Percentiles rank a stretch among this genome's conserved stretches.
Conservation (phyloP, 2,113 vertebrate species). For the Myiopsitta monachus region DNA sequence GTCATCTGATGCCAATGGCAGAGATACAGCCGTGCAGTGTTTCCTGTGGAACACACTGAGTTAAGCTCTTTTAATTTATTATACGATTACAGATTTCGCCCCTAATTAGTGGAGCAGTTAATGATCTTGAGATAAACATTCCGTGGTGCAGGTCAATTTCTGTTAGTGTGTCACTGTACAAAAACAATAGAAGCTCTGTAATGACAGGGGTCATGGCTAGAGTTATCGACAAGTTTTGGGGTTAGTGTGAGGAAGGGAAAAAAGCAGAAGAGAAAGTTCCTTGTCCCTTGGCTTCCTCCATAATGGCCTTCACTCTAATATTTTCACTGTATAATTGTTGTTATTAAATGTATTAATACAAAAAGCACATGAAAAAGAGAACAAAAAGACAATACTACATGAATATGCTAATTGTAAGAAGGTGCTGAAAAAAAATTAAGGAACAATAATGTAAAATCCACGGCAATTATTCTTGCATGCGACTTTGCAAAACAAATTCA, state of each 20-base stretch:
- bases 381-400: background rate
- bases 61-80: constrained; percentile 19
- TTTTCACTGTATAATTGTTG: background rate
- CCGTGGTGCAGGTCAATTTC: background rate
- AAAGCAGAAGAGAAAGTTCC: background rate
- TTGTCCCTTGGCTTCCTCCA: background rate
- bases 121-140: constrained; percentile 38
- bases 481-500: background rate
- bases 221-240: background rate
- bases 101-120: background rate
- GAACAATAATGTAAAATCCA: background rate
- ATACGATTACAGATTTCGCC: background rate
- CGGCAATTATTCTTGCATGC: background rate
- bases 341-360: background rate
- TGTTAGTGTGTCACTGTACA: background rate
- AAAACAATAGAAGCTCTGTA: constrained; percentile 30
- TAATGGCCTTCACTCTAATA: background rate
- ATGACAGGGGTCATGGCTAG: background rate
- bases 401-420: background rate
- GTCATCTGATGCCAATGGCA: background rate
- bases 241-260: background rate
- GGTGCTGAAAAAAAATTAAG: background rate
- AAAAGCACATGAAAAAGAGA: background rate
- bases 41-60: background rate
- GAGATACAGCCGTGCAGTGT: background rate